Conservation (phyloP, 2,888 invertebrate species). For the Cinara cedri region DNA sequence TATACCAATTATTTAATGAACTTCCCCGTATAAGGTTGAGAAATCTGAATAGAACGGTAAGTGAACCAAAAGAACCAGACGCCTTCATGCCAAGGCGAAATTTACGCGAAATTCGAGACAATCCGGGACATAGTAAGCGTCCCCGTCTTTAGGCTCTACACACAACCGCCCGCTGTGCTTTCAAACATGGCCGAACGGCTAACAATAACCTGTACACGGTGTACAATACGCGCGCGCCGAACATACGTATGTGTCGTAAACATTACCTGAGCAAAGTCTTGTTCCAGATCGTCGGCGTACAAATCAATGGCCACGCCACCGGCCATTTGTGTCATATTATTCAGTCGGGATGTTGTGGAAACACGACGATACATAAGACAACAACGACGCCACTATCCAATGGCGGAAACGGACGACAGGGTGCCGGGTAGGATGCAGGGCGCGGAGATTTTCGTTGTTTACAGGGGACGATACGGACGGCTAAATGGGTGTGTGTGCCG, state of each 20-base stretch:
- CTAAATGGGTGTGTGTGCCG: no score
- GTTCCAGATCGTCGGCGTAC: slow-evolving; percentile 95
- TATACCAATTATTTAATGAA: no score
- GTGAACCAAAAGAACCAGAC: no score
- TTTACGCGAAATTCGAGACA: no score
- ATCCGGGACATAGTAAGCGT: not conserved
- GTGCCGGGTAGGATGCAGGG: not conserved
- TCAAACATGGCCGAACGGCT: not conserved
- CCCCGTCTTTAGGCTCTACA: not conserved
- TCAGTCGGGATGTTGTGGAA: not conserved
- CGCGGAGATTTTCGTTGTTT: slow-evolving; percentile 33
- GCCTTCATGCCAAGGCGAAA: no score
- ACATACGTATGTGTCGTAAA: not conserved
- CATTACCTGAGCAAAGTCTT: slow-evolving; percentile 72
- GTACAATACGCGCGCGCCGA: not conserved
- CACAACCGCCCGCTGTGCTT: not conserved
- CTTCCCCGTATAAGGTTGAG: no score
- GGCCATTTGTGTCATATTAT: slow-evolving; percentile 73
- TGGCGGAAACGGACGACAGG: not conserved
- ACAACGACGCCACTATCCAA: not conserved
- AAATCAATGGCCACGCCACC: slow-evolving; percentile 96
- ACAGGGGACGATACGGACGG: slow-evolving; percentile 32
- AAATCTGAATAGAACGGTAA: no score
- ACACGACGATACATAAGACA: not conserved
- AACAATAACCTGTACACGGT: not conserved